phyloP scores from a whole-genome alignment of 2,888 invertebrate species.

The Scaptomyza tumidula region DNA sequence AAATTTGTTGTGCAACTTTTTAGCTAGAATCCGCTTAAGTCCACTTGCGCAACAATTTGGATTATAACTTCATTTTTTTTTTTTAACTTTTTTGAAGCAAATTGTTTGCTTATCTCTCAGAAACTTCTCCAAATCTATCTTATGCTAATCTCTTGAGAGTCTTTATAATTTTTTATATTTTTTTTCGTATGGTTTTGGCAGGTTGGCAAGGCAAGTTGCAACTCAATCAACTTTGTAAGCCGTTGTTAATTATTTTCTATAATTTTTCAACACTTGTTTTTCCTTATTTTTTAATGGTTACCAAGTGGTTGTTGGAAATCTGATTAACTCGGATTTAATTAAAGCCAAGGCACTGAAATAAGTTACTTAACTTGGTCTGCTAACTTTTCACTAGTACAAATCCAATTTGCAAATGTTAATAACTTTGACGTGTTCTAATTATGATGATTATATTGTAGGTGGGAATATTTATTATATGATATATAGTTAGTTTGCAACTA shows the following conservation, averaged over 20 bases:
- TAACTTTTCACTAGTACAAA: background rate
- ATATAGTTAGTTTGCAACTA: too few relatives aligned
- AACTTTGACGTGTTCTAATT: constrained; percentile 20
- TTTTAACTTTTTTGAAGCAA: background rate
- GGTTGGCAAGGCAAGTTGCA: background rate
- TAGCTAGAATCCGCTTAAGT: constrained; percentile 20
- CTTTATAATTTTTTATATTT: background rate
- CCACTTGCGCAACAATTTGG: constrained; percentile 45
- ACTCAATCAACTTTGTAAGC: background rate
- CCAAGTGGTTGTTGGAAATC: constrained; percentile 36
- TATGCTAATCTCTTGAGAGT: background rate
- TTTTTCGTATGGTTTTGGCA: background rate
- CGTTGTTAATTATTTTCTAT: constrained; percentile 1
- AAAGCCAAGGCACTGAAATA: background rate
- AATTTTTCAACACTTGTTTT: constrained; percentile 12
- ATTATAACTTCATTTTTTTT: constrained; percentile 24
- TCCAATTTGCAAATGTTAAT: background rate
- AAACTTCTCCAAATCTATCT: background rate
- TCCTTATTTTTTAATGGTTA: constrained; percentile 6
- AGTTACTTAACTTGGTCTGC: constrained; percentile 31
- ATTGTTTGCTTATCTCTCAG: background rate
- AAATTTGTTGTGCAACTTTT: constrained; percentile 38
- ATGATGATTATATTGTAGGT: constrained; percentile 1
- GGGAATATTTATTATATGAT: too few relatives aligned
- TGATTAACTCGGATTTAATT: constrained; percentile 41